phyloP scores from a whole-genome alignment of 2,113 vertebrate genomes.

The Sclerurus mexicanus region DNA sequence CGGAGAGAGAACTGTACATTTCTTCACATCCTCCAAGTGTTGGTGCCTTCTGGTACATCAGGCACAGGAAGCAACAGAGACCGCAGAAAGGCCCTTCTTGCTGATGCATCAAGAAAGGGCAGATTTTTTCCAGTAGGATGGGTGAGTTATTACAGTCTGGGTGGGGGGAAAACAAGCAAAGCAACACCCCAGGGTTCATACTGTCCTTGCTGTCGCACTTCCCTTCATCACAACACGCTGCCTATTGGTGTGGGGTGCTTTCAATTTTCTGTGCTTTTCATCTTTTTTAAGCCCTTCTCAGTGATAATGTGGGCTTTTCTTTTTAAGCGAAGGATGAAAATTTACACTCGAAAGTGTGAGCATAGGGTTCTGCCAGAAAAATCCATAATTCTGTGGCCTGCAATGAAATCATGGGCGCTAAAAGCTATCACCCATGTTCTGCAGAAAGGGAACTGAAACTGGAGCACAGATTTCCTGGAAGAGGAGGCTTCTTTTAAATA shows the following conservation, averaged over 20 bases:
- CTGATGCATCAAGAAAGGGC: not conserved
- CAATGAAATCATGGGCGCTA: not conserved
- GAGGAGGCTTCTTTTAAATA: not conserved
- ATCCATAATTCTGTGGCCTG: not conserved
- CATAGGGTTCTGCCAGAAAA: not conserved
- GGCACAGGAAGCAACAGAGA: not conserved
- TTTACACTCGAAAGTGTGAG: not conserved
- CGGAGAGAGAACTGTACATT: slow-evolving; percentile 12
- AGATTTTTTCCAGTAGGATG: not conserved
- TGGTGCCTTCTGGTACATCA: slow-evolving; percentile 34
- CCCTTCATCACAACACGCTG: not conserved
- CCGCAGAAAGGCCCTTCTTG: not conserved
- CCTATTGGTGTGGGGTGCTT: not conserved
- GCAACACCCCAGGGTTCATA: not conserved
- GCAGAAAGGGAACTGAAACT: not conserved
- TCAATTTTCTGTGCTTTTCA: not conserved
- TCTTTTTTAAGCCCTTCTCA: slow-evolving; percentile 23
- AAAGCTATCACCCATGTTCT: not conserved
- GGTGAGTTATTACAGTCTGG: not conserved
- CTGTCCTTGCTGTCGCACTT: not conserved
- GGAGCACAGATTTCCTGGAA: not conserved
- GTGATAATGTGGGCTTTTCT: not conserved
- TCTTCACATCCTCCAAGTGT: slow-evolving; percentile 42
- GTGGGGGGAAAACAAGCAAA: not conserved
- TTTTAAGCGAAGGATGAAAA: not conserved